These are phyloP conservation scores for Eupithecia pulchellata DNA, from an alignment of 2,888 invertebrate species.

Conservation along the genomic window DNA sequence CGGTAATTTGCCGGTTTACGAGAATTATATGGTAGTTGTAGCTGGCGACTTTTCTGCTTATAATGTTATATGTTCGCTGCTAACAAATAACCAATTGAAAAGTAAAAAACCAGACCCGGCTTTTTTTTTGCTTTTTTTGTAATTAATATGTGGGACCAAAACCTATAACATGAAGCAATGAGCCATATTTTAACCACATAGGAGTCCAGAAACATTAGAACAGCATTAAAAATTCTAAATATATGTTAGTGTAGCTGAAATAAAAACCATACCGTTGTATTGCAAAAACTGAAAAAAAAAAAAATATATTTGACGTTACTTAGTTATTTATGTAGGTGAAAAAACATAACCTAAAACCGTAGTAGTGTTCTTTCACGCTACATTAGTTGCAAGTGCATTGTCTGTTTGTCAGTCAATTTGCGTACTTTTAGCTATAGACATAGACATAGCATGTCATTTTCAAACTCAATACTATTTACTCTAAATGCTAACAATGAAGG, in stretches of 20 bases:
- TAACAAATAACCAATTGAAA: not conserved
- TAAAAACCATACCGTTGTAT: not conserved
- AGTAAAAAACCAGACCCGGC: not conserved
- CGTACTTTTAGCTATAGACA: too few relatives aligned
- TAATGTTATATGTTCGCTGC: not conserved
- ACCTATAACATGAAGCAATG: too few relatives aligned
- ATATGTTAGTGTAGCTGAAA: not conserved
- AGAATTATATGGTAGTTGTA: not conserved
- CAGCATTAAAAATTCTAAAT: not conserved
- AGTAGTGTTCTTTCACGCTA: not conserved
- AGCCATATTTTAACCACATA: not conserved
- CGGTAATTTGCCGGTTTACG: conserved; percentile 30
- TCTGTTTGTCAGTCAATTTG: not conserved
- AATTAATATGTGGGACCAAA: too few relatives aligned
- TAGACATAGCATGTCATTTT: not conserved
- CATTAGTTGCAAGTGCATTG: not conserved
- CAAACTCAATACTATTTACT: not conserved
- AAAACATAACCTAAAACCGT: not conserved
- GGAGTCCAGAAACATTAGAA: not conserved
- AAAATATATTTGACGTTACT: not conserved
- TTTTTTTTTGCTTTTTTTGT: not conserved
- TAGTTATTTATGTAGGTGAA: not conserved
- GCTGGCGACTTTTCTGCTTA: not conserved
- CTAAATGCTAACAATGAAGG: not conserved
- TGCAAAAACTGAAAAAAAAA: not conserved